Evolutionary conservation across 1,140 invertebrate species (phyloP), one percentile per base, ranked within the genome.

Genomic region (Diabrotica undecimpunctata): DNA sequence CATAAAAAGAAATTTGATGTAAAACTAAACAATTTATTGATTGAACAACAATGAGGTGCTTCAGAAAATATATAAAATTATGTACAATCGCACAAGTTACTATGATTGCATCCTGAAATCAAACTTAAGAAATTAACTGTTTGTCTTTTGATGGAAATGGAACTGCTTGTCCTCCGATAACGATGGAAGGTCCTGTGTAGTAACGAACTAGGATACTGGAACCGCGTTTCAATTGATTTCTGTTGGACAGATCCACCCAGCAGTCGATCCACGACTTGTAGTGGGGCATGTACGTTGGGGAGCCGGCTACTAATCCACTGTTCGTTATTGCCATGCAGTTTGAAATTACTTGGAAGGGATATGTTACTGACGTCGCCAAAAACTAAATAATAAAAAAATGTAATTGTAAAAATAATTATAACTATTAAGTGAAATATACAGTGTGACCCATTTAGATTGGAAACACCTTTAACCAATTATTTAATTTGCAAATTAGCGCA

Each of bases 291-390:
- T 85, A 79, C 3, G 92, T 91, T 13, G 90, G 91, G 50, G 85
- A 81, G 36, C 91, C 92, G 41, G 92, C 91, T 68, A 80, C 79
- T 12, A 96, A 82, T 56, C 86, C 87, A n/a, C 87, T 87, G 59
- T 90, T 86, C 63, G 88, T 90, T 5, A 95, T 89, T 66, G 88
- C 85, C 89, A 94, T 94, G 75, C 93, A 93, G 67, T 91, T 91
- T 39, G 90, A 90, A 0, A 96, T 92, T 11, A 96, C 89, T 77
- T 89, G 86, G 72, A 95, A 87, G 13, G 93, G 93, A 79, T 96
- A 96, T 7, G 89, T 91, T 46, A 95, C 74, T 38, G 92, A 85
- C 64, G 88, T 88, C 37, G 90, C 88, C 37, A 94, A 68, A 69
- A 88, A 85, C 88, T 90, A 74, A 37, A 85, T 83, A 72, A 72